Evolutionary conservation across 2,888 invertebrate genomes (phyloP).

Genomic region (Anthrax anthrax): DNA sequence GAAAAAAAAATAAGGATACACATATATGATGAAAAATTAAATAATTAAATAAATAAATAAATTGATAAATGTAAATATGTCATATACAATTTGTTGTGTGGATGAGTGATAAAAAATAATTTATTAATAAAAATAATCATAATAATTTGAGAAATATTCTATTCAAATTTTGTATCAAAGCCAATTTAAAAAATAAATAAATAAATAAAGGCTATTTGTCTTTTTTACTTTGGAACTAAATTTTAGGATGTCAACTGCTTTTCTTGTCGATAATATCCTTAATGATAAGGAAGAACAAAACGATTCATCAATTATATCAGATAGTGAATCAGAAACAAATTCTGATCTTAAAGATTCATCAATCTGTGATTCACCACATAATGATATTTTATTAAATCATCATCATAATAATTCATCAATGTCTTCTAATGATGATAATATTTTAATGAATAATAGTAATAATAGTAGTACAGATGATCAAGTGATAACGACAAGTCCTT

Average conservation of each 20-base stretch:
- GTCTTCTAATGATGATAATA: conserved; percentile 14
- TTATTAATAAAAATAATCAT: too few species aligned
- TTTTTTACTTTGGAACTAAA: too few species aligned
- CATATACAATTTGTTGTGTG: too few species aligned
- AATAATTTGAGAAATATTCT: too few species aligned
- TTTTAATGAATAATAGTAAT: not conserved
- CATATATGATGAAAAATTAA: too few species aligned
- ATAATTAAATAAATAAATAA: too few species aligned
- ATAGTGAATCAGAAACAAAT: conserved; percentile 17
- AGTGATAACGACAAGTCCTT: not conserved
- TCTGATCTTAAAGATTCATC: conserved; percentile 21
- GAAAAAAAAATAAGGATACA: too few species aligned
- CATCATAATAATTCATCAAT: conserved; percentile 21
- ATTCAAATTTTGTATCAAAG: too few species aligned
- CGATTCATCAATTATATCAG: conserved; percentile 17
- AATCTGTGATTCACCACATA: conserved; percentile 17
- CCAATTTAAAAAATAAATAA: too few species aligned
- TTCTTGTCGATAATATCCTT: conserved; percentile 31
- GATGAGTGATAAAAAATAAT: too few species aligned
- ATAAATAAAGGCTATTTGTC: too few species aligned
- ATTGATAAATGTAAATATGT: too few species aligned
- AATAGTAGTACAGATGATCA: conserved; percentile 2
- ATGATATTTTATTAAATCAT: conserved; percentile 13
- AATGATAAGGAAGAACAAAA: conserved; percentile 24
- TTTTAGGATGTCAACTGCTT: conserved; percentile 32